A percentile compares a stretch with the other conserved stretches of the same genome.
Evolutionary conservation across 2,888 invertebrate genomes (phyloP).

Genomic region (Cactoblastis cactorum): DNA sequence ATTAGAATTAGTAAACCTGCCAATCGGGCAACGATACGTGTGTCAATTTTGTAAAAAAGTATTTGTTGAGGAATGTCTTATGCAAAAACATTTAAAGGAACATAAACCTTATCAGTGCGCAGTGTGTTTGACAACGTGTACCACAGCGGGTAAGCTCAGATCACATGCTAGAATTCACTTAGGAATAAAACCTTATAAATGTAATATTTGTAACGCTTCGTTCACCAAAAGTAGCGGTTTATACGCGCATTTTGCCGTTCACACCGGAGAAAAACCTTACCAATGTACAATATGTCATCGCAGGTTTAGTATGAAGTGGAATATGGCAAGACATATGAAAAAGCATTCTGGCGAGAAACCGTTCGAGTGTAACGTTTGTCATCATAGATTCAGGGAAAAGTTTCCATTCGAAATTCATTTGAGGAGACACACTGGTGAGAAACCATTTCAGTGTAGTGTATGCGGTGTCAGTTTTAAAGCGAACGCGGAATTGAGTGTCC

Average conservation of each 20-base stretch:
- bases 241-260: not conserved
- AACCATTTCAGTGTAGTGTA: conserved; percentile 13
- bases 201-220: not conserved
- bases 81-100: not conserved
- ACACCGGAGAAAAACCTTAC: not conserved
- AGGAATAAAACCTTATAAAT: not conserved
- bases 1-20: not conserved
- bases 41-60: not conserved
- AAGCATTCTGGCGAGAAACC: conserved; percentile 9
- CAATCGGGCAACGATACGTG: not conserved
- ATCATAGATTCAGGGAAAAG: not conserved
- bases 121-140: not conserved
- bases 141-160: not conserved
- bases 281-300: not conserved
- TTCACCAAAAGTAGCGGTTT: not conserved
- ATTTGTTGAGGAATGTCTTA: not conserved
- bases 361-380: not conserved
- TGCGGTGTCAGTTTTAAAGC: not conserved
- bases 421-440: conserved; percentile 19
- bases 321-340: not conserved
- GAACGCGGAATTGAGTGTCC: not conserved
- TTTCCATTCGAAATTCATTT: not conserved
- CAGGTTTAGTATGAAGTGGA: not conserved
- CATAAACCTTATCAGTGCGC: conserved; percentile 1
- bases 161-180: not conserved